phyloP scores from a whole-genome alignment of 2,888 invertebrate genomes.

The Pollenia griseotomentosa region DNA sequence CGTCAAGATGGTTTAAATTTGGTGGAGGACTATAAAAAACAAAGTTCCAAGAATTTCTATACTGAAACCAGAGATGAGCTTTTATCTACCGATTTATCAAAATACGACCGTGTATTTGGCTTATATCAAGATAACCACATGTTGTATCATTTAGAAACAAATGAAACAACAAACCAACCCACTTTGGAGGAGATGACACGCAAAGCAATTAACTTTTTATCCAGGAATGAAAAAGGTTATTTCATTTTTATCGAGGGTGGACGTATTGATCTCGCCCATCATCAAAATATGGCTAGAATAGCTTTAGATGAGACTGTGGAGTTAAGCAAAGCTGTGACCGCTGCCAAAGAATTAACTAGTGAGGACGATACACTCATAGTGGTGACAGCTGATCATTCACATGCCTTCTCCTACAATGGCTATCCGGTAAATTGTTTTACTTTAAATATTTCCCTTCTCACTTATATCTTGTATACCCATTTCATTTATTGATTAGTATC shows the following conservation, averaged over 20 bases:
- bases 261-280: slow-evolving; percentile 83
- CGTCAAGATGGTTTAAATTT: slow-evolving; percentile 88
- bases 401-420: slow-evolving; percentile 90
- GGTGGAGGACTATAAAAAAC: slow-evolving; percentile 87
- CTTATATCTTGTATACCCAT: neutral
- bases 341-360: slow-evolving; percentile 87
- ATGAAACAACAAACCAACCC: slow-evolving; percentile 85
- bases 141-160: slow-evolving; percentile 88
- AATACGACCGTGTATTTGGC: slow-evolving; percentile 87
- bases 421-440: slow-evolving; percentile 86
- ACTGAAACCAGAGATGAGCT: slow-evolving; percentile 85
- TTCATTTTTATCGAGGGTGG: slow-evolving; percentile 91
- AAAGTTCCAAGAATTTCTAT: slow-evolving; percentile 84
- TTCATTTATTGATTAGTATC: slow-evolving; percentile 74
- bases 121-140: slow-evolving; percentile 88
- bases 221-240: slow-evolving; percentile 88
- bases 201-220: slow-evolving; percentile 89
- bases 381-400: slow-evolving; percentile 93
- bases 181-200: slow-evolving; percentile 92
- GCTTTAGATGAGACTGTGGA: slow-evolving; percentile 86
- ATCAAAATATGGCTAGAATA: slow-evolving; percentile 80
- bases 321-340: slow-evolving; percentile 89
- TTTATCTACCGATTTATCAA: slow-evolving; percentile 82
- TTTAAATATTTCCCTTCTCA: neutral
- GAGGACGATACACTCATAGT: slow-evolving; percentile 90